Percentiles rank a stretch among this genome's conserved stretches.
Evolutionary conservation across 2,797 vertebrate species (phyloP).

Genomic region (Picus viridis): DNA sequence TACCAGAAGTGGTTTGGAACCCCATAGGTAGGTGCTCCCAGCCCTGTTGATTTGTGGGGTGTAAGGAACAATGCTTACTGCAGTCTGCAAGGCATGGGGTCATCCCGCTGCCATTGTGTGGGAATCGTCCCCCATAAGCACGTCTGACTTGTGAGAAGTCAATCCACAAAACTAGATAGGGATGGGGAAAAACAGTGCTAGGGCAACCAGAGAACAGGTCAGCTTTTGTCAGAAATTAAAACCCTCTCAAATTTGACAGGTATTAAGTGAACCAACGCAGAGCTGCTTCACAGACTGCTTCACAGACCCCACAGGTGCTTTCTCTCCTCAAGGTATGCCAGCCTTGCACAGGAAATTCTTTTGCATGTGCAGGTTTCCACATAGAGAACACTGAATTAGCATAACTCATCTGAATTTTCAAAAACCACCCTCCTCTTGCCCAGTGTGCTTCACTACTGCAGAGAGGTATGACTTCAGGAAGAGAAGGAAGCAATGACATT

Average conservation of each 20-base stretch:
- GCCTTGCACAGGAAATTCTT: background rate
- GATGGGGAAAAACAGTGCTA: background rate
- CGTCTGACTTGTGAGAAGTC: background rate
- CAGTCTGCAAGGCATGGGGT: background rate
- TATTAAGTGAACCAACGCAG: background rate
- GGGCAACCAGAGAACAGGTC: background rate
- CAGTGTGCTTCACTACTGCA: background rate
- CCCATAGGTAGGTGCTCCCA: background rate
- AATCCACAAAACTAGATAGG: background rate
- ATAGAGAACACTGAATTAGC: background rate
- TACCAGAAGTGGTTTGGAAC: background rate
- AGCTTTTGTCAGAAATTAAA: background rate
- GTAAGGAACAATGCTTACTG: rapidly evolving
- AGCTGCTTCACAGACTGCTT: background rate
- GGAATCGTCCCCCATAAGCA: background rate
- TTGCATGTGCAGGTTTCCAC: background rate
- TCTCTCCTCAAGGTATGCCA: background rate
- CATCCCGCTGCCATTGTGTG: background rate
- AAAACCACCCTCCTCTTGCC: background rate
- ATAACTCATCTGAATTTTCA: background rate
- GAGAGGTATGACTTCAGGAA: background rate
- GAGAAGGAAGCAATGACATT: background rate
- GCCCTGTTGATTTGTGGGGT: background rate
- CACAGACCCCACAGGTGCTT: background rate
- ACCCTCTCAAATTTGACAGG: background rate